A percentile compares a stretch with the other conserved stretches of the same genome.
Conservation (phyloP, 1,140 invertebrate species). For the Varroa destructor region DNA sequence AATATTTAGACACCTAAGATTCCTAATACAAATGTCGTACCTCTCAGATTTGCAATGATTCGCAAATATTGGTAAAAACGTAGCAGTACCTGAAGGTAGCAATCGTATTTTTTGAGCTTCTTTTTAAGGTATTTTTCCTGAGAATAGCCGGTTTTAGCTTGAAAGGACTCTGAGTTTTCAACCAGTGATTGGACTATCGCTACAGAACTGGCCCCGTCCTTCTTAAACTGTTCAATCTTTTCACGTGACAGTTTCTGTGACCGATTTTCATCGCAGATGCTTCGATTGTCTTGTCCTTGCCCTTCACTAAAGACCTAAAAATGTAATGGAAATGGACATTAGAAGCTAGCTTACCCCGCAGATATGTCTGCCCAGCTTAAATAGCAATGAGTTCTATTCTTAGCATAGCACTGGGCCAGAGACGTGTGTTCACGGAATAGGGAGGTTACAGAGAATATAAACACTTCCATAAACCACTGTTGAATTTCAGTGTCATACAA, state of each 20-base stretch:
- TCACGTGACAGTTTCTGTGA: constrained; percentile 69
- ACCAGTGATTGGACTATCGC: constrained; percentile 73
- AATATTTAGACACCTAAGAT: too few species aligned
- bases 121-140: constrained; percentile 88
- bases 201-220: constrained; percentile 48
- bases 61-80: too few species aligned
- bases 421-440: too few species aligned
- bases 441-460: too few species aligned
- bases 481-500: too few species aligned
- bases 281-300: constrained; percentile 63
- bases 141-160: constrained; percentile 73
- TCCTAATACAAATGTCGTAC: too few species aligned
- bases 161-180: constrained; percentile 67
- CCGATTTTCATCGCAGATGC: constrained; percentile 64
- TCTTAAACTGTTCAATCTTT: constrained; percentile 62
- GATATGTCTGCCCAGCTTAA: too few species aligned
- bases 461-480: too few species aligned
- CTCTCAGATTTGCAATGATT: too few species aligned
- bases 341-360: too few species aligned
- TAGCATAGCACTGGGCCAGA: too few species aligned
- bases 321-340: constrained; percentile 30
- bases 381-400: too few species aligned
- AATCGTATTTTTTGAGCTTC: constrained; percentile 75
- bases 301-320: constrained; percentile 40
- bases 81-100: constrained; percentile 39